Conservation (phyloP, 1,140 invertebrate species). For the Phocides pigmalion region DNA sequence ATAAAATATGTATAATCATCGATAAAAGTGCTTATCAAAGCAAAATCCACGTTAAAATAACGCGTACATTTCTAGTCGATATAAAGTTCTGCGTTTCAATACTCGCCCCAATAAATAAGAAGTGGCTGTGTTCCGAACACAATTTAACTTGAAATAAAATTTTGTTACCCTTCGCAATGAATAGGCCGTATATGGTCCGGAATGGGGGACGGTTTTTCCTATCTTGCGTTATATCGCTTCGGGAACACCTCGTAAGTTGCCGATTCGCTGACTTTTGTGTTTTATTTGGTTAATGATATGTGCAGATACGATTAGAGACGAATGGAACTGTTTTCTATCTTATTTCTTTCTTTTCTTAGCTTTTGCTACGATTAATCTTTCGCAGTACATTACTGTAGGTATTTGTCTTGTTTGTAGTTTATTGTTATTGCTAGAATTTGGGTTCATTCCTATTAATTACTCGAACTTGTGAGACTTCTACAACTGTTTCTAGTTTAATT, state of each 20-base stretch:
- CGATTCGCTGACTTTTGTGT: constrained; percentile 67
- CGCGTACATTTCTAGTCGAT: neutral
- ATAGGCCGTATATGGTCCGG: constrained; percentile 70
- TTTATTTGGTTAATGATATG: constrained; percentile 69
- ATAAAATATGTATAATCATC: no score
- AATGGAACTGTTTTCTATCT: constrained; percentile 37
- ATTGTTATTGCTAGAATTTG: neutral
- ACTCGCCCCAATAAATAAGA: constrained; percentile 66
- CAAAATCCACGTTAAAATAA: no score
- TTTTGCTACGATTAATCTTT: constrained; percentile 12
- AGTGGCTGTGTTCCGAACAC: constrained; percentile 69
- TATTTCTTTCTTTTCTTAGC: neutral
- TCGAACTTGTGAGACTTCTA: no score
- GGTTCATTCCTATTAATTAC: no score
- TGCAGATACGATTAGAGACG: constrained; percentile 50
- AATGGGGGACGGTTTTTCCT: constrained; percentile 58
- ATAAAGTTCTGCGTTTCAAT: neutral
- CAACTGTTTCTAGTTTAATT: no score
- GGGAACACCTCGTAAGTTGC: constrained; percentile 67
- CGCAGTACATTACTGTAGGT: neutral
- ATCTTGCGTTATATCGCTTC: constrained; percentile 63
- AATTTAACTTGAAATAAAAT: constrained; percentile 82
- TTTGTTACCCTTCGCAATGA: constrained; percentile 68
- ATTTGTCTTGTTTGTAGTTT: constrained; percentile 6
- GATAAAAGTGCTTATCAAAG: no score